Base-by-base conservation (phyloP, 1,140 invertebrate species). In the Sminthurinus signatus region DNA sequence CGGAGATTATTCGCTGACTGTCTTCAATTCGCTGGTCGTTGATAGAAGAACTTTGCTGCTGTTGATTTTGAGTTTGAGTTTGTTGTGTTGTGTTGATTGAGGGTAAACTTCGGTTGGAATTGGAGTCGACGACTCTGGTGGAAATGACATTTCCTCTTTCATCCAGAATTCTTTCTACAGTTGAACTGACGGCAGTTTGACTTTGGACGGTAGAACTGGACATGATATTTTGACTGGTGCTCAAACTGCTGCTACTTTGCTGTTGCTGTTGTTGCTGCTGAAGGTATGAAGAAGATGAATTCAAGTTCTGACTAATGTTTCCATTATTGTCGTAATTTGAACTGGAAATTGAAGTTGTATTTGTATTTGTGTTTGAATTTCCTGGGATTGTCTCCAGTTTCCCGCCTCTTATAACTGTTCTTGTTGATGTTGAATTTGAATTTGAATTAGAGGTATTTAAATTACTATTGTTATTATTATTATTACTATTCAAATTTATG, bases 331-430 rank as follows among this genome's bases (percentile, higher is more conserved):
- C n/a, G n/a, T n/a, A n/a, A n/a, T n/a, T n/a, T n/a, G n/a, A n/a
- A n/a, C n/a, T n/a, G n/a, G n/a, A n/a, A n/a, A n/a, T n/a, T n/a
- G n/a, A n/a, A n/a, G n/a, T n/a, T n/a, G n/a, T n/a, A n/a, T n/a
- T n/a, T n/a, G n/a, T n/a, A n/a, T n/a, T n/a, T n/a, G n/a, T n/a
- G n/a, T n/a, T n/a, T n/a, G 39, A 28, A 10, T 51, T 56, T 31
- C 31, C 29, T 19, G 27, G n/a, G 39, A 64, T 65, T 23, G 54
- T 68, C 28, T 52, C 52, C 10, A 65, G 42, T n/a, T 69, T 65
- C 17, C 60, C 62, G 29, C 36, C 63, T 46, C 55, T 50, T 32
- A 60, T 23, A 44, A 64, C 28, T 42, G 52, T 68, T 39, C 58
- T 55, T n/a, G n/a, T n/a, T n/a, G n/a, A 25, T 61, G 5, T 15